phyloP scores from a whole-genome alignment of 2,888 invertebrate genomes.

The Drosophila tanythrix region DNA sequence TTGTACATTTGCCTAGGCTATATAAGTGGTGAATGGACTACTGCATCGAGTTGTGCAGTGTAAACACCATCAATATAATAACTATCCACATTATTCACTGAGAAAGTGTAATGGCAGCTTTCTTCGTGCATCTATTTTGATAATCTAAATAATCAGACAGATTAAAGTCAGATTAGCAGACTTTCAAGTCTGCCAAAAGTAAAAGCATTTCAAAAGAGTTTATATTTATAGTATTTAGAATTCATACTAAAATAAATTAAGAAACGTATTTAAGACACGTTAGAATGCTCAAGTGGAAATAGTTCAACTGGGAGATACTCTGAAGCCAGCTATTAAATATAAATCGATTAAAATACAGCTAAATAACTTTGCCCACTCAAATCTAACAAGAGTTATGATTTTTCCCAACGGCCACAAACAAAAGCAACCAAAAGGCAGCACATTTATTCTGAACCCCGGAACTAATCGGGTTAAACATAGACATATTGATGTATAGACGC shows the following conservation, averaged over 20 bases:
- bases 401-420: background rate
- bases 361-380: background rate
- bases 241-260: background rate
- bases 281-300: too few relatives aligned
- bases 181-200: background rate
- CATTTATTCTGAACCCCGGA: background rate
- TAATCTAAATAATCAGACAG: conserved; percentile 7
- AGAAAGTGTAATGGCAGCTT: conserved; percentile 20
- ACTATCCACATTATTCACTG: conserved; percentile 1
- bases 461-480: too few relatives aligned
- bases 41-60: conserved; percentile 4
- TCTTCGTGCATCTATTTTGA: conserved; percentile 4
- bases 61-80: conserved; percentile 15
- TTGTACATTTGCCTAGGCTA: conserved; percentile 38
- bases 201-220: background rate
- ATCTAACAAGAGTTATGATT: background rate
- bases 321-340: background rate
- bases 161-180: conserved; percentile 5
- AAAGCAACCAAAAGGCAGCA: background rate
- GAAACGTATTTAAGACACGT: background rate
- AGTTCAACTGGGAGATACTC: background rate
- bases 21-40: conserved; percentile 48
- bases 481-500: background rate
- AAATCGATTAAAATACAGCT: background rate
- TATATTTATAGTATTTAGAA: background rate